A percentile compares a stretch with the other conserved stretches of the same genome.
Conservation (phyloP, 2,797 vertebrate species). For the Numenius phaeopus region DNA sequence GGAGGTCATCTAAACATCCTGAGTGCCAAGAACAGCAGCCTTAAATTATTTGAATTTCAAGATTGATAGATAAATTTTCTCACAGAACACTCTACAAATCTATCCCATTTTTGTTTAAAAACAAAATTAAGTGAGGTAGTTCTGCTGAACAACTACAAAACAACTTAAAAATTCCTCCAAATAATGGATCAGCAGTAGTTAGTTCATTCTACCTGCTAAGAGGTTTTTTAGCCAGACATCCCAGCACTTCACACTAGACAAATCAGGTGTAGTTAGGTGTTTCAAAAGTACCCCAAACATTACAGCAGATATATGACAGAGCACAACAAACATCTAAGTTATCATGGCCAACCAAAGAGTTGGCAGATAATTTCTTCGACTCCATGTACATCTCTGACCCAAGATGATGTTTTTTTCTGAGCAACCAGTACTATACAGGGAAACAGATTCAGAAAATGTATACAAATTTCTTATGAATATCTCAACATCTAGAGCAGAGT, state of each 20-base stretch:
- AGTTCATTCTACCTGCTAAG: not conserved
- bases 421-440: not conserved
- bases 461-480: not conserved
- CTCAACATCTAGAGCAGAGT: not conserved
- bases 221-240: not conserved
- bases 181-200: not conserved
- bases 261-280: not conserved
- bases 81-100: not conserved
- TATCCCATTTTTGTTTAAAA: not conserved
- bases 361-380: not conserved
- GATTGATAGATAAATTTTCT: not conserved
- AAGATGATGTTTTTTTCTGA: not conserved
- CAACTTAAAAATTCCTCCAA: not conserved
- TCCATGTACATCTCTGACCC: not conserved
- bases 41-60: not conserved
- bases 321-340: not conserved
- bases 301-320: not conserved
- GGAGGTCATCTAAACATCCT: not conserved
- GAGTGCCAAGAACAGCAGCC: not conserved
- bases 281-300: not conserved
- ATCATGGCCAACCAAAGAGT: not conserved
- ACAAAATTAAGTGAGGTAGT: not conserved
- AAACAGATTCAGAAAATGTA: not conserved
- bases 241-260: not conserved
- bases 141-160: not conserved